phyloP scores from a whole-genome alignment of 2,113 vertebrate species.

The Neodon shergylaensis region DNA sequence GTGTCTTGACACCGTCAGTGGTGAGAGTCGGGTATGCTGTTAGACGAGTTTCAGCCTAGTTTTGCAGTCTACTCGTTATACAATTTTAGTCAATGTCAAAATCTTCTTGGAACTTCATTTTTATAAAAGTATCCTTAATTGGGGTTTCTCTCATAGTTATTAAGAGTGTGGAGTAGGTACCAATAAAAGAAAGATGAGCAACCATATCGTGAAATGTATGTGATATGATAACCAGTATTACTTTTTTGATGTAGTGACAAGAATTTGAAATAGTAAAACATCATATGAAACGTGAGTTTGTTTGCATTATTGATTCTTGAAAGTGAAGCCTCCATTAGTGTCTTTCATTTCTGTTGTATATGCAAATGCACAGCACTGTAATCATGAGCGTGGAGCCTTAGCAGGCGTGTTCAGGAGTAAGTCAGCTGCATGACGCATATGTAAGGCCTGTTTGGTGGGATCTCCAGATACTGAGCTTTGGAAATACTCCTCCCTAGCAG shows the following conservation, averaged over 20 bases:
- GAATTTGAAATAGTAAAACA: slow-evolving; percentile 20
- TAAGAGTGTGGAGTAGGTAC: background rate
- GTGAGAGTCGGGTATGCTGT: background rate
- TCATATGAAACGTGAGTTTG: background rate
- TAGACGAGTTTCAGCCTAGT: background rate
- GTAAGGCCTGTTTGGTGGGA: background rate
- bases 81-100: background rate
- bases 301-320: slow-evolving; percentile 3
- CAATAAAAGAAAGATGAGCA: slow-evolving; percentile 15
- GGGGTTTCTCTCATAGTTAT: background rate
- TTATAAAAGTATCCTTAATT: background rate
- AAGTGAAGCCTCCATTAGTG: slow-evolving; percentile 32
- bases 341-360: background rate
- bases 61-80: background rate
- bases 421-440: background rate
- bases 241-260: background rate
- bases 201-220: background rate
- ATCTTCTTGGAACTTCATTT: background rate
- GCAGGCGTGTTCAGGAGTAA: background rate
- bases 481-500: background rate
- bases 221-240: background rate
- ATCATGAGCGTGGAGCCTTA: background rate
- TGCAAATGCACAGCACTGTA: slow-evolving; percentile 5
- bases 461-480: background rate
- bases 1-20: background rate